Evolutionary conservation across 2,113 vertebrate species (phyloP), one percentile per base, ranked within the genome.

Genomic region (Cottus gobio): DNA sequence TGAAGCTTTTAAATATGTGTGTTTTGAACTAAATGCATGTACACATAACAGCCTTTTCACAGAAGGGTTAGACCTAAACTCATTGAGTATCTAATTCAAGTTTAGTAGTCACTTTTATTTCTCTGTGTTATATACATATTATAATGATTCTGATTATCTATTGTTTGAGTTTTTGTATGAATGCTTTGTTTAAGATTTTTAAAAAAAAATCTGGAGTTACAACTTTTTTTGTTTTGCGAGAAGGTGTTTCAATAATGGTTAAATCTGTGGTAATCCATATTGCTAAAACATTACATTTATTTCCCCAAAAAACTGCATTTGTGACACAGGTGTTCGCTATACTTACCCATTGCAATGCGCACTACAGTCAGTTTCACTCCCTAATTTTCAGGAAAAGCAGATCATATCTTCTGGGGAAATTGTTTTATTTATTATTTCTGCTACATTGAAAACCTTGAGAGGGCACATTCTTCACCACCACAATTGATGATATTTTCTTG

Each of bases 351-450:
- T 77, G 65, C 82, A 73, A 86, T 71, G 71, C 62, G 67, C n/a
- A 57, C 77, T 39, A 74, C 76, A 81, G 78, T 77, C 68, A 77
- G 72, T 90, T 87, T 68, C 85, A 75, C 86, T 74, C 80, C 77
- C 50, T 89, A 44, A 90, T 86, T 86, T 90, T 79, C 65, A 75
- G 87, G 63, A 62, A 75, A 87, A 87, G 74, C 84, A 91, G 86
- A 92, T 92, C 46, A 30, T 81, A 90, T 93, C 89, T 84, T 82
- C 34, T 52, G 68, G 48, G 54, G n/a, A 90, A 88, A 89, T 77
- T 91, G 88, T 90, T 94, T 10, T 90, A 79, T 90, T 91, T 91
- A 69, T 73, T 84, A 65, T 90, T 92, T 89, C 71, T 90, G 87
- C 88, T 87, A 80, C 86, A 90, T 86, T 92, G 80, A 89, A 82